Base-by-base conservation (phyloP, 2,113 vertebrate genomes). In the Danionella cerebrum region DNA sequence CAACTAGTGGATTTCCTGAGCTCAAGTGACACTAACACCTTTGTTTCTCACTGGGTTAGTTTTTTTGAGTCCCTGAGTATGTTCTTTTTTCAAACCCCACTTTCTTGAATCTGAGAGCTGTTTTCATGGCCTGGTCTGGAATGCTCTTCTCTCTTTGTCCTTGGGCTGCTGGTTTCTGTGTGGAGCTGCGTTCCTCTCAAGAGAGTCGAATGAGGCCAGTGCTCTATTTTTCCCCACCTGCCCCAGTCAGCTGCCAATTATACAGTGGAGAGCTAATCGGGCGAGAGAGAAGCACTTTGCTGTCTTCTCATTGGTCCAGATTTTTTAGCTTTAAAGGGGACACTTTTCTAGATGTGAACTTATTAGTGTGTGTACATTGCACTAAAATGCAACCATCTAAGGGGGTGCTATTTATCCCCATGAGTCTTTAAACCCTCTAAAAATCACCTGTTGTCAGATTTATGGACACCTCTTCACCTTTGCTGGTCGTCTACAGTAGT, bases 191-290 rank as follows among this genome's bases (percentile, higher is more conserved):
- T 53, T 48, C 31, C 36, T 63, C 44, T 66, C 33, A 25, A 22
- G 66, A 69, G 66, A 59, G 14, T 0, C 14, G 50, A 59, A 59
- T 50, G 44, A 69, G 66, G 66, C 31, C 66, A 69, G 54, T 69
- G 66, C 35, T 65, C 44, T 51, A 50, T 41, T 66, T 70, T 55
- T 62, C 39, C 52, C 36, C 52, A 65, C 33, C 53, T 65, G 41
- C 35, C 62, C 60, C 58, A 54, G 68, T 52, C 53, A 72, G 48
- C 55, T 44, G 52, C 35, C 63, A 58, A 58, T 57, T 45, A 58
- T 65, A 31, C 62, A 18, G 29, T 14, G 12, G 39, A 55, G 41
- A 55, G 39, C 69, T 54, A 55, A n/a, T 36, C 51, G 36, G 27
- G 19, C 19, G 35, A 65, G 63, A 7, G 10, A 36, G 38, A 33